phyloP scores from a whole-genome alignment of 2,888 invertebrate species.

The Hipparchia sbordonii region DNA sequence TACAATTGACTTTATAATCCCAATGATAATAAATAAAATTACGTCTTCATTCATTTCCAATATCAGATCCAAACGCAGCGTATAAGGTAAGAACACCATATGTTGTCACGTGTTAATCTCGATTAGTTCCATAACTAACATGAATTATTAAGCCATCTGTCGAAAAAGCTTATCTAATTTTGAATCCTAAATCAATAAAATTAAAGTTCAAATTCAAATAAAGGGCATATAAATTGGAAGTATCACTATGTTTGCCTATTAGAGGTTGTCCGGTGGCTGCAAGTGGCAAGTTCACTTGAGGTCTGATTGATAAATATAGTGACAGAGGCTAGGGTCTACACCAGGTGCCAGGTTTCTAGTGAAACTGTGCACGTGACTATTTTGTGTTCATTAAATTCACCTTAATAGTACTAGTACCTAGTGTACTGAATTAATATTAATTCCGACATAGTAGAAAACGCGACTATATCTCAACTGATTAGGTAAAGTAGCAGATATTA shows the following conservation, averaged over 20 bases:
- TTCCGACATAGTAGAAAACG: too few relatives aligned
- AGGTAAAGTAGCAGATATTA: too few relatives aligned
- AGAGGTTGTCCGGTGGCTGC: constrained; percentile 60
- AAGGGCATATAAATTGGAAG: constrained; percentile 41
- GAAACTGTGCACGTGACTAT: constrained; percentile 47
- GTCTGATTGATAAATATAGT: constrained; percentile 69
- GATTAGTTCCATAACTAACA: constrained; percentile 61
- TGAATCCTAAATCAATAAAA: constrained; percentile 39
- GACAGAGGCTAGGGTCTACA: constrained; percentile 54
- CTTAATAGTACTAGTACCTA: background rate
- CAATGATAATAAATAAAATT: constrained; percentile 35
- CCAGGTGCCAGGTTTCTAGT: constrained; percentile 67
- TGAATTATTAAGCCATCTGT: constrained; percentile 55
- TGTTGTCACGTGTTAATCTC: constrained; percentile 62
- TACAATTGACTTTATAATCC: constrained; percentile 27
- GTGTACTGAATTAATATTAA: too few relatives aligned
- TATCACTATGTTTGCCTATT: constrained; percentile 56
- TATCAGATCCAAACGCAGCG: constrained; percentile 46
- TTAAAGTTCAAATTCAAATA: constrained; percentile 52
- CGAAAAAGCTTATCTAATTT: constrained; percentile 39
- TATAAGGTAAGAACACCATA: constrained; percentile 58
- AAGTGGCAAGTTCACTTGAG: constrained; percentile 62
- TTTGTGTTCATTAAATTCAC: background rate
- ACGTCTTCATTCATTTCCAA: constrained; percentile 54
- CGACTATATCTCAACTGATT: too few relatives aligned